These are phyloP conservation scores for Phenganax subtilis DNA, from an alignment of 92 coral and sea anemone species.

Conservation along the genomic window DNA sequence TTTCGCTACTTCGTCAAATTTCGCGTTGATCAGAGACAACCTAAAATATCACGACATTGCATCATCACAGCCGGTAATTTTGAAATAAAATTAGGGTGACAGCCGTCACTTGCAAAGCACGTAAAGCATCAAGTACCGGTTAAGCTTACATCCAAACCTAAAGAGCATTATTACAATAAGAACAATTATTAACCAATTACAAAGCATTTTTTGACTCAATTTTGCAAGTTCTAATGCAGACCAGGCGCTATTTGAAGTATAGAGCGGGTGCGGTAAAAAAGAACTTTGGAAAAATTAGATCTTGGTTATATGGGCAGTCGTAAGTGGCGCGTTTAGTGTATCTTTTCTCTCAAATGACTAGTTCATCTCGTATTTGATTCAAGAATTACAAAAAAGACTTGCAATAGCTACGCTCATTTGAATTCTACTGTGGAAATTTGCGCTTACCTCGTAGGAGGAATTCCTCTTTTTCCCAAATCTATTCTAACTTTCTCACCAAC, in stretches of 20 bases:
- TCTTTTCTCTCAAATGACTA: background rate
- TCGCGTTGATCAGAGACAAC: conserved; percentile 85
- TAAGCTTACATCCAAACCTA: too few relatives aligned
- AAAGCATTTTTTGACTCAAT: too few relatives aligned
- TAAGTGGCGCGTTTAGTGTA: background rate
- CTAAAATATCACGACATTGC: conserved; percentile 28
- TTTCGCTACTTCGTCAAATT: conserved; percentile 91
- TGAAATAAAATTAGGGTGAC: too few relatives aligned
- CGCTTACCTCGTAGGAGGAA: conserved; percentile 85
- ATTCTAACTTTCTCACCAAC: conserved; percentile 97
- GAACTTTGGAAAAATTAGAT: too few relatives aligned
- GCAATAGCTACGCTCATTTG: background rate
- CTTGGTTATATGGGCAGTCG: too few relatives aligned
- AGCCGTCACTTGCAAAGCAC: background rate
- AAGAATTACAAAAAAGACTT: background rate
- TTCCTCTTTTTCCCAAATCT: conserved; percentile 91
- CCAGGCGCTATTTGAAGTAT: too few relatives aligned
- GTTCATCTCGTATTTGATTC: background rate
- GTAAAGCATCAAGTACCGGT: background rate
- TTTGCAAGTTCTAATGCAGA: too few relatives aligned
- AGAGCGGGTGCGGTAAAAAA: too few relatives aligned
- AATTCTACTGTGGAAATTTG: background rate
- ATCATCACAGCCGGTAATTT: too few relatives aligned
- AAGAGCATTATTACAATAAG: too few relatives aligned
- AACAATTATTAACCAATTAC: too few relatives aligned